Evolutionary conservation across 2,113 vertebrate species (phyloP).

Genomic region (Plecotus auritus): DNA sequence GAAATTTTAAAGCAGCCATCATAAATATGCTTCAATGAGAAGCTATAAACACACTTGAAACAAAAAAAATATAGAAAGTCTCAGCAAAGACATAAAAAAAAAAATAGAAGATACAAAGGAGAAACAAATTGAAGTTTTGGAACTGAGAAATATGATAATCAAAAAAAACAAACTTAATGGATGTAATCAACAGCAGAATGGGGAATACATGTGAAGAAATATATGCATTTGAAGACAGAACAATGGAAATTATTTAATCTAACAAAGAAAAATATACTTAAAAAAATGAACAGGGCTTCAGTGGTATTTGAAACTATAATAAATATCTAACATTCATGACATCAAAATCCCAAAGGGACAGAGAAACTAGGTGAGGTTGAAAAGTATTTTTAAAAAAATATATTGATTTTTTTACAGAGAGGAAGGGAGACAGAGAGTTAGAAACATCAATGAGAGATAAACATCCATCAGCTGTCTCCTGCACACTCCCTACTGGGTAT

Average conservation of each 20-base stretch:
- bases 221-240: neutral
- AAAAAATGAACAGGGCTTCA: neutral
- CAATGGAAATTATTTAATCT: neutral
- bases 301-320: neutral
- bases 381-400: neutral
- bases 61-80: neutral
- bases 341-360: neutral
- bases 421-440: too few relatives aligned
- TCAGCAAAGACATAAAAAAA: constrained; percentile 11
- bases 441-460: too few relatives aligned
- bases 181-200: neutral
- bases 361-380: neutral
- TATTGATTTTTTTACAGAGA: too few relatives aligned
- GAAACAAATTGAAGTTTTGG: neutral
- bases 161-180: neutral
- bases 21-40: neutral
- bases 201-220: neutral
- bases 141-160: neutral
- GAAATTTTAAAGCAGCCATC: neutral
- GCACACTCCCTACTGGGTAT: too few relatives aligned
- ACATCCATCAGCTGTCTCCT: too few relatives aligned
- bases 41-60: neutral
- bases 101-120: neutral
- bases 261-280: neutral
- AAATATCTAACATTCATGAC: neutral